Percentiles rank a stretch among this genome's conserved stretches.
phyloP scores from a whole-genome alignment of 2,888 invertebrate species.

The Spilarctia lutea region DNA sequence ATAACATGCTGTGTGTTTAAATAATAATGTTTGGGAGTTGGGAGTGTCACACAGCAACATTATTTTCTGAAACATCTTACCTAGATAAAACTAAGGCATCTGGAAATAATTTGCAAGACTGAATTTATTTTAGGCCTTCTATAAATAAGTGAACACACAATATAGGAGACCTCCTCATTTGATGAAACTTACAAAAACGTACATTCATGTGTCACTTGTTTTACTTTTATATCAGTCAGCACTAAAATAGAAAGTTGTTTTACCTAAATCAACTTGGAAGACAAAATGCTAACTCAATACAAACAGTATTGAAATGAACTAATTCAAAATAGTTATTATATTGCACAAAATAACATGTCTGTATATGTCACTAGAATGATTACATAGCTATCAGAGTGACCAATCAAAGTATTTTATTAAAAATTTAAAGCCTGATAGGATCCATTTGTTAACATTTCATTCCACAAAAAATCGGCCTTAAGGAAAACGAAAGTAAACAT shows the following conservation, averaged over 20 bases:
- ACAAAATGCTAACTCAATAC: constrained; percentile 55
- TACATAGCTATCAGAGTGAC: constrained; percentile 11
- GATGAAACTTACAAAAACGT: constrained; percentile 10
- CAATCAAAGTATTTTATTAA: constrained; percentile 23
- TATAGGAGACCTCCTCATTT: neutral
- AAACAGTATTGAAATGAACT: constrained; percentile 34
- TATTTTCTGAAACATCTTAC: constrained; percentile 56
- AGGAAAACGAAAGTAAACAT: constrained; percentile 9
- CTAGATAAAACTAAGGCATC: constrained; percentile 74
- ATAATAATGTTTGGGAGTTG: constrained; percentile 17
- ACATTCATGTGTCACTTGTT: constrained; percentile 23
- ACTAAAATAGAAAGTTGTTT: constrained; percentile 30
- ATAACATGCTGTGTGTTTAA: constrained; percentile 12
- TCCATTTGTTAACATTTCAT: constrained; percentile 26
- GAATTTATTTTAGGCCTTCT: constrained; percentile 32
- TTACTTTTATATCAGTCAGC: constrained; percentile 24
- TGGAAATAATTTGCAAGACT: constrained; percentile 55
- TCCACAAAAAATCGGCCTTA: constrained; percentile 36
- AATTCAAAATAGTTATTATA: constrained; percentile 45
- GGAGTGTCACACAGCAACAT: constrained; percentile 28
- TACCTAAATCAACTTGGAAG: constrained; percentile 55
- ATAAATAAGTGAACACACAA: constrained; percentile 22
- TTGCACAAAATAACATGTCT: constrained; percentile 52
- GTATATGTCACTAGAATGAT: constrained; percentile 27
- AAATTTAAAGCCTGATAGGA: constrained; percentile 38